A percentile compares a stretch with the other conserved stretches of the same genome.
Evolutionary conservation across 2,888 invertebrate genomes (phyloP).

Genomic region (Limnephilus rhombicus): DNA sequence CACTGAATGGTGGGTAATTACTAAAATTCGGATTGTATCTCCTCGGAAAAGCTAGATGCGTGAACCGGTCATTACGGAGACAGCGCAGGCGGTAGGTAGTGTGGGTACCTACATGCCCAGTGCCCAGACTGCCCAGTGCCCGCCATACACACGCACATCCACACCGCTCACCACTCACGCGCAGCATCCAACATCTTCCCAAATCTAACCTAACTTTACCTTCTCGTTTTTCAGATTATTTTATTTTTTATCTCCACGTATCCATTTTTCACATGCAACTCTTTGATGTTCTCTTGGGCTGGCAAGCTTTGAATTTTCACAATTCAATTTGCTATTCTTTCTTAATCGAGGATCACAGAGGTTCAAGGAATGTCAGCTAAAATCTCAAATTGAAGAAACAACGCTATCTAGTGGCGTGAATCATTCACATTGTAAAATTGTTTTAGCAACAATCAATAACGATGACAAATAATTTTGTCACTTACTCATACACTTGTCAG

Average conservation of each 20-base stretch:
- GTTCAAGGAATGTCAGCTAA: too few species aligned
- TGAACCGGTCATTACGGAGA: slow-evolving; percentile 37
- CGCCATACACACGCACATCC: not conserved
- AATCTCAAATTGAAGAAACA: too few species aligned
- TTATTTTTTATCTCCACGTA: not conserved
- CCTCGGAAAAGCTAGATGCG: slow-evolving; percentile 40
- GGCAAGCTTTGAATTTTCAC: too few species aligned
- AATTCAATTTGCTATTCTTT: too few species aligned
- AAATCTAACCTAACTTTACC: not conserved
- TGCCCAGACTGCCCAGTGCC: not conserved
- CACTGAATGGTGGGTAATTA: slow-evolving; percentile 18
- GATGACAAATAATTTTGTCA: too few species aligned
- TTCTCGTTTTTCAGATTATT: not conserved
- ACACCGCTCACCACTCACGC: not conserved
- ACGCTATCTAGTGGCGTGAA: too few species aligned
- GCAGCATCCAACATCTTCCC: slow-evolving; percentile 1
- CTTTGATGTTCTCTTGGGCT: too few species aligned
- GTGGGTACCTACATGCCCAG: not conserved
- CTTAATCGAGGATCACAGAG: too few species aligned
- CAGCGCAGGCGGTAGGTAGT: not conserved
- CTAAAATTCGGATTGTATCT: slow-evolving; percentile 25
- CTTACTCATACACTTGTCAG: too few species aligned
- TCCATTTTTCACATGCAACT: too few species aligned
- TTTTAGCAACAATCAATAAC: too few species aligned
- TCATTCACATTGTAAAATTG: too few species aligned